Base-by-base conservation (phyloP, 2,113 vertebrate genomes). In the Morone saxatilis region DNA sequence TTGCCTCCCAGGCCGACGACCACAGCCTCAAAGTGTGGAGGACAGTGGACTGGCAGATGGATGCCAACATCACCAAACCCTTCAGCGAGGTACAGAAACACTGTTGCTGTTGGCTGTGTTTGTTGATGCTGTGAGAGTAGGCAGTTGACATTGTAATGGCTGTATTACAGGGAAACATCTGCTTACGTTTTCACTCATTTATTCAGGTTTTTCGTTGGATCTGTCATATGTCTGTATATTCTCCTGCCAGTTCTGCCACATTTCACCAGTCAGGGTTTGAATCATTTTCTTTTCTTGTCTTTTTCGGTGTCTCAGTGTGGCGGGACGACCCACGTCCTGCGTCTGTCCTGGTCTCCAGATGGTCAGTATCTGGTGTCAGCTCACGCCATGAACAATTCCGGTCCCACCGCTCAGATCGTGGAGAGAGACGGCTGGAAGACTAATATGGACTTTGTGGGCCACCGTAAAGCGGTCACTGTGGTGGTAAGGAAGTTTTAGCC, bases 301-400 rank as follows among this genome's bases (percentile, higher is more conserved):
- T 4, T 41, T 0, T 78, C 10, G 54, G 1, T 73, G 25, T 41
- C 13, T 19, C 91, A 99, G 98, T 99, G 98, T 80, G 98, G 98
- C 38, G 98, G 98, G 22, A 99, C 98, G 0, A 99, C 98, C 3
- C 98, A 99, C 0, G 98, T 99, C 47, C 89, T 99, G 54, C 96
- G 98, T 40, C 96, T 99, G 68, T 99, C 98, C 94, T 99, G 98
- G 98, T 99, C 98, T 1, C 98, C 98, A 1, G 98, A 99, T 9
- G 98, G 98, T 22, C 98, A 99, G 94, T 99, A 99, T 71, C 94
- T 99, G 60, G 98, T 99, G 16, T 99, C 98, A 25, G 98, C 98
- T 76, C 98, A 99, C 20, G 98, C 98, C 82, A 99, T 99, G 98
- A 99, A 99, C 93, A 99, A 99, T 94, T 99, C 98, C 0, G 98